phyloP scores from a whole-genome alignment of 2,888 invertebrate species.

The Conops quadrifasciatus region DNA sequence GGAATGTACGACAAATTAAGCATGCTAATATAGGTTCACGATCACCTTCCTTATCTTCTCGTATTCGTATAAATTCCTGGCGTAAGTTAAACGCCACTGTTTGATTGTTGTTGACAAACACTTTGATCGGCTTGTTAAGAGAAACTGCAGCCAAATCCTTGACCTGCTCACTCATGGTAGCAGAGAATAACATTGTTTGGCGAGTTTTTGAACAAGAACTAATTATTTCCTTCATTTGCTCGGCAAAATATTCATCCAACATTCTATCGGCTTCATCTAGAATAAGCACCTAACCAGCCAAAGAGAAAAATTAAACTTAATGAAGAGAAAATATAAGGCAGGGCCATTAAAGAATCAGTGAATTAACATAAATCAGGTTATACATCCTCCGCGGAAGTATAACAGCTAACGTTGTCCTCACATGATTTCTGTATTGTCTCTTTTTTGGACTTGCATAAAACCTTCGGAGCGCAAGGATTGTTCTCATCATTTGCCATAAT shows the following conservation, averaged over 20 bases:
- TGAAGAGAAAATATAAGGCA: neutral
- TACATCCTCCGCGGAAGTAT: slow-evolving; percentile 42
- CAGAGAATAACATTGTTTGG: slow-evolving; percentile 97
- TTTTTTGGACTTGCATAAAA: slow-evolving; percentile 7
- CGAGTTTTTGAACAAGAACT: slow-evolving; percentile 88
- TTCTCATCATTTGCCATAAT: slow-evolving; percentile 55
- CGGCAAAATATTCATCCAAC: slow-evolving; percentile 98
- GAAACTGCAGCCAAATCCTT: slow-evolving; percentile 94
- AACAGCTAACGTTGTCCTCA: slow-evolving; percentile 36
- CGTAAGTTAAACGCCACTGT: slow-evolving; percentile 94
- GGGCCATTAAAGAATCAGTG: too few species aligned
- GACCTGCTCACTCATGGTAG: slow-evolving; percentile 99
- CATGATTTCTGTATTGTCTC: slow-evolving; percentile 41
- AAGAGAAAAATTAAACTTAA: neutral
- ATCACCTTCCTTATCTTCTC: slow-evolving; percentile 88
- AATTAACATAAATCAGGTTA: slow-evolving; percentile 54
- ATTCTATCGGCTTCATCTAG: slow-evolving; percentile 82
- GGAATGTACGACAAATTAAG: slow-evolving; percentile 86
- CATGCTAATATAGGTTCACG: slow-evolving; percentile 89
- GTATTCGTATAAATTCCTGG: slow-evolving; percentile 95
- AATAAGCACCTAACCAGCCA: slow-evolving; percentile 65
- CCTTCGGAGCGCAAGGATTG: slow-evolving; percentile 65
- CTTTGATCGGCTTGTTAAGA: slow-evolving; percentile 87
- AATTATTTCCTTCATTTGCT: slow-evolving; percentile 99
- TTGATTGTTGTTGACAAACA: slow-evolving; percentile 96